These are phyloP conservation scores for Dastarcus helophoroides DNA, from an alignment of 2,888 invertebrate species.

Conservation along the genomic window DNA sequence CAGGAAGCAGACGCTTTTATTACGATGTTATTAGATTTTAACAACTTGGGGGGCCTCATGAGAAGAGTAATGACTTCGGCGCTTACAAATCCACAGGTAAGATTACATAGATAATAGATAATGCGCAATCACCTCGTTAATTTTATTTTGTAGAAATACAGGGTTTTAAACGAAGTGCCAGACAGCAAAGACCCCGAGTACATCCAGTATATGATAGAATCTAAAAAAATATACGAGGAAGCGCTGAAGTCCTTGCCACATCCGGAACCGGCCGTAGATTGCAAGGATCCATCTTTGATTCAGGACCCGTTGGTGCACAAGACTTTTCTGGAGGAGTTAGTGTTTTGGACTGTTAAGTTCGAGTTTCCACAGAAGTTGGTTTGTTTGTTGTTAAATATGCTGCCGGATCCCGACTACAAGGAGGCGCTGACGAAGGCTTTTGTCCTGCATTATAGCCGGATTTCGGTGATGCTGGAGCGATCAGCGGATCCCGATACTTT, in stretches of 20 bases:
- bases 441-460: constrained; percentile 91
- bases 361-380: constrained; percentile 97
- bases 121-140: constrained; percentile 4
- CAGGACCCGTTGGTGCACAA: constrained; percentile 69
- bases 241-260: constrained; percentile 67
- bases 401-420: constrained; percentile 92
- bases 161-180: constrained; percentile 54
- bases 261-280: constrained; percentile 60
- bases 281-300: constrained; percentile 68
- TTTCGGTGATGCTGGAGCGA: constrained; percentile 80
- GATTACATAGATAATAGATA: constrained; percentile 3
- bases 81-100: constrained; percentile 74
- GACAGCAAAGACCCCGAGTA: constrained; percentile 57
- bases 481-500: constrained; percentile 81
- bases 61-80: constrained; percentile 84
- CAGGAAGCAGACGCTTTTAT: constrained; percentile 80
- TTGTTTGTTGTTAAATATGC: constrained; percentile 85
- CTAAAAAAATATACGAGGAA: constrained; percentile 64
- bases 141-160: constrained; percentile 50
- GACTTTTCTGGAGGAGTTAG: constrained; percentile 85
- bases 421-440: constrained; percentile 89
- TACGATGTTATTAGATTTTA: constrained; percentile 84
- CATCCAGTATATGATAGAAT: constrained; percentile 60
- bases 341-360: constrained; percentile 96
- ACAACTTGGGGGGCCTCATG: constrained; percentile 96